Evolutionary conservation across 2,113 vertebrate genomes (phyloP).

Genomic region (Rhabdornis inornatus): DNA sequence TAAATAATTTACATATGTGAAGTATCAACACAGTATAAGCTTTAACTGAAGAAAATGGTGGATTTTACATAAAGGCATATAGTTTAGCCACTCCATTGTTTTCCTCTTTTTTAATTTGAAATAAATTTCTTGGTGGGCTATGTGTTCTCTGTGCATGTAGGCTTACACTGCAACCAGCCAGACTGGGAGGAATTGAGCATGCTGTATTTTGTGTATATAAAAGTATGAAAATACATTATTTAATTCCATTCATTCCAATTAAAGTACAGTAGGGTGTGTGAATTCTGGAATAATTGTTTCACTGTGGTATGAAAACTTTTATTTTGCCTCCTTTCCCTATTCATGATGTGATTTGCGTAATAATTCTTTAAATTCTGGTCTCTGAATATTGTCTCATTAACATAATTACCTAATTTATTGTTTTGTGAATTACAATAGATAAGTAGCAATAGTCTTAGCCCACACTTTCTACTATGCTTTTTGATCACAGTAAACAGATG

Average conservation of each 20-base stretch:
- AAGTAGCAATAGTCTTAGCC: constrained; percentile 19
- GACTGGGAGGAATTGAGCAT: not conserved
- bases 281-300: not conserved
- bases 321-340: not conserved
- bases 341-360: constrained; percentile 55
- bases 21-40: not conserved
- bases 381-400: constrained; percentile 51
- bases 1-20: not conserved
- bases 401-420: constrained; percentile 55
- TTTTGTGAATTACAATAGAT: constrained; percentile 35
- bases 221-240: not conserved
- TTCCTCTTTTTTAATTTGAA: not conserved
- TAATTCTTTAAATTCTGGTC: constrained; percentile 8
- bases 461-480: not conserved
- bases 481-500: constrained; percentile 24
- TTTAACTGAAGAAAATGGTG: not conserved
- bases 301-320: not conserved
- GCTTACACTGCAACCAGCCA: not conserved
- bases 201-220: not conserved
- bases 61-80: not conserved
- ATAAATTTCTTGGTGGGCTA: not conserved
- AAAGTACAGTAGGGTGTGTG: constrained; percentile 8
- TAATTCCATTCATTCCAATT: not conserved
- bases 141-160: not conserved
- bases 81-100: not conserved